Evolutionary conservation across 1,140 invertebrate genomes (phyloP).

Genomic region (Maconellicoccus hirsutus): DNA sequence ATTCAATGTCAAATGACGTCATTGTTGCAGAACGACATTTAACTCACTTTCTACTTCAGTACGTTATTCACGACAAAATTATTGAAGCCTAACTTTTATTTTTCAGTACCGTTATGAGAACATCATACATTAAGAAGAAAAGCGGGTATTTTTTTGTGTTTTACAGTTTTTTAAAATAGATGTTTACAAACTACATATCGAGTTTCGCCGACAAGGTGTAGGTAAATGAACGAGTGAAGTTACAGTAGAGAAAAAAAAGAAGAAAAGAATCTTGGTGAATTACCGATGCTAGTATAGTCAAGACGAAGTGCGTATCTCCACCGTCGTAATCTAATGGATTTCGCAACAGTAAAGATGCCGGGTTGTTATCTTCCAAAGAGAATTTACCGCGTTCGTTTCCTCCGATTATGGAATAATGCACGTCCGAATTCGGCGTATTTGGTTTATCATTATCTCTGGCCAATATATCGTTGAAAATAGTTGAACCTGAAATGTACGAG

Average conservation of each 20-base stretch:
- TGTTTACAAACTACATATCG: background rate
- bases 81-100: constrained; percentile 9
- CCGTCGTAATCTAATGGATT: constrained; percentile 64
- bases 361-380: constrained; percentile 58
- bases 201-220: background rate
- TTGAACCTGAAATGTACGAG: constrained; percentile 46
- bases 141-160: background rate
- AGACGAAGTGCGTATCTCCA: constrained; percentile 58
- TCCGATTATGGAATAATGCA: constrained; percentile 66
- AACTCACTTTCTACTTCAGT: background rate
- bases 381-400: constrained; percentile 66
- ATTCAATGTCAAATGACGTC: constrained; percentile 8
- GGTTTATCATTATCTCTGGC: constrained; percentile 72
- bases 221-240: too few species aligned
- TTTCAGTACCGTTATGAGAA: background rate
- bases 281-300: constrained; percentile 66
- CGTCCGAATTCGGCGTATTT: constrained; percentile 77
- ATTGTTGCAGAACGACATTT: background rate
- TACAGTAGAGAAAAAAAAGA: too few species aligned
- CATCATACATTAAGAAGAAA: background rate
- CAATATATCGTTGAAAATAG: constrained; percentile 65
- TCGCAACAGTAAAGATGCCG: constrained; percentile 56
- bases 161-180: background rate
- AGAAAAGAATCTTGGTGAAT: constrained; percentile 32
- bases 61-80: background rate